Base-by-base conservation (phyloP, 2,113 vertebrate genomes). In the Sebastes schlegelii region DNA sequence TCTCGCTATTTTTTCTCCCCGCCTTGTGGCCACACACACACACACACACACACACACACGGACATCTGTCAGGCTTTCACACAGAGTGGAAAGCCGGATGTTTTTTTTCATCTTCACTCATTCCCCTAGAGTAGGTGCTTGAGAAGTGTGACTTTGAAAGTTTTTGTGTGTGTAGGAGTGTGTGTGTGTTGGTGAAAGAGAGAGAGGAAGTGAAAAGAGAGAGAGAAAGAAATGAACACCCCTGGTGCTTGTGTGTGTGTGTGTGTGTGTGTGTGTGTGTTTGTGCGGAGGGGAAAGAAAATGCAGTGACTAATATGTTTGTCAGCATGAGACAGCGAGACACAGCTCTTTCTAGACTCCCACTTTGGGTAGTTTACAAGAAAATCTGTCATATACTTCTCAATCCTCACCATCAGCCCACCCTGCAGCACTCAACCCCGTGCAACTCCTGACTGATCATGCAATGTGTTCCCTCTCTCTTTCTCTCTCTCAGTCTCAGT, bases 61-160 rank as follows among this genome's bases (percentile, higher is more conserved):
- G 68, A 91, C 89, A 93, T 87, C 87, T 91, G 92, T 90, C 91
- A 88, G 75, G 81, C 67, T 91, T 91, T 85, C 88, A 92, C 90
- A 89, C 77, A 75, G 78, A 89, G 83, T 88, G 86, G 73, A 90
- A 80, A 88, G 81, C 85, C 66, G 80, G 81, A 89, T 91, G 88
- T 86, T 91, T 87, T 91, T 91, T 84, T 88, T 77, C 75, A 88
- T 90, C 82, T 85, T 72, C 88, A 86, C 73, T 84, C 80, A 88
- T 89, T 90, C 83, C 92, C 82, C 92, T 61, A 73, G 89, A 91
- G 86, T 88, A 87, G 86, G 75, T 87, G 89, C 79, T 87, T 91
- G 89, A 89, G 82, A 90, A 92, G 90, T 89, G 92, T 91, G 92
- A 92, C 89, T 91, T 92, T 91, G 72, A 89, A 90, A 93, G 79